phyloP scores from a whole-genome alignment of 2,113 vertebrate species.

The Quiscalus mexicanus region DNA sequence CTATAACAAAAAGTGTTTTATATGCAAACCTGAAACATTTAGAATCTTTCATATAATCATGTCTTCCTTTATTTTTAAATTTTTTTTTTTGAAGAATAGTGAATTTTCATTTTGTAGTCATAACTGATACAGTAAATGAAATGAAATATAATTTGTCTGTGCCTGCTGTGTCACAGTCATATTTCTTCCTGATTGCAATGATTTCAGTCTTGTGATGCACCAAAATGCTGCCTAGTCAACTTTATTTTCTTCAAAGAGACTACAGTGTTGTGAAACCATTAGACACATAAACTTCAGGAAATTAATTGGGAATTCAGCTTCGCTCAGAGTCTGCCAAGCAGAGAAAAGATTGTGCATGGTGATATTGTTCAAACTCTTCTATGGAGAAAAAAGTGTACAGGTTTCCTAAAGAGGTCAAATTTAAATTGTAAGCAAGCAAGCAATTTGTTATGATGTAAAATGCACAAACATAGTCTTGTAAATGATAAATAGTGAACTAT shows the following conservation, averaged over 20 bases:
- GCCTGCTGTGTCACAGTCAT: neutral
- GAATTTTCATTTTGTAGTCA: neutral
- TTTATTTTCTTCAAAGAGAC: constrained; percentile 9
- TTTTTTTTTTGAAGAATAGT: neutral
- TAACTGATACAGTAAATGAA: neutral
- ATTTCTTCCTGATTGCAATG: neutral
- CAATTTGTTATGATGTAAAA: neutral
- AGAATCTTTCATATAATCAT: neutral
- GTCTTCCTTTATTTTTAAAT: neutral
- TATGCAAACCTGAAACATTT: neutral
- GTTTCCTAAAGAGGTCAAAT: neutral
- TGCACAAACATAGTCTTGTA: neutral
- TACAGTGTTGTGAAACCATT: neutral
- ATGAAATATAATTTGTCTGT: neutral
- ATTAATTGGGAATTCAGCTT: neutral
- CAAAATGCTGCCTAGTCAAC: neutral
- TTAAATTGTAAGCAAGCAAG: neutral
- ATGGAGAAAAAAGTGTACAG: neutral
- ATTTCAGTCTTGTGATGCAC: neutral
- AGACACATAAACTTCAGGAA: neutral
- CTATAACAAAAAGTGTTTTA: neutral
- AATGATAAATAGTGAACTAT: neutral
- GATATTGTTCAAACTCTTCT: neutral
- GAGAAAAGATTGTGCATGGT: neutral
- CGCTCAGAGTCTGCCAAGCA: neutral